Evolutionary conservation across 30 jellyfish, hydroid and myxozoan species (phyloP), one percentile per base, ranked within the genome.

Genomic region (Phacellophora camtschatica): DNA sequence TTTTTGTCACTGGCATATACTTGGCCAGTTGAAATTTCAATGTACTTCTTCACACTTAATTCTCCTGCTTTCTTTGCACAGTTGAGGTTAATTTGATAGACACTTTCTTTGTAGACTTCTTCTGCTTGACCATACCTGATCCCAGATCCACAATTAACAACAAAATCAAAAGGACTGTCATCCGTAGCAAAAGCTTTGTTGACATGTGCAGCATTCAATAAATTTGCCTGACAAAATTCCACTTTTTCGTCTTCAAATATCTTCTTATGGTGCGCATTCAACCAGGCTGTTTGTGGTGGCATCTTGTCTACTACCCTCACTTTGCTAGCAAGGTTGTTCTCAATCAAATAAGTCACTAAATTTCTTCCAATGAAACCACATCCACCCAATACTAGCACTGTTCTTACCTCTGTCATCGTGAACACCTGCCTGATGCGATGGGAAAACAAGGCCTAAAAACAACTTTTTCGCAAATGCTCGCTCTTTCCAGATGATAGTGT

Each of bases 251-350:
- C 90, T 20, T 72, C 96, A 66, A 87, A 94, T n/a, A 70, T 67
- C 23, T 70, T 53, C 85, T 94, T 94, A 41, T 94, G 99, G 35
- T 82, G 71, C 39, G 74, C 96, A 37, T 87, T 94, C 56, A 94
- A 61, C 99, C 99, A 94, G 25, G 97, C 85, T 27, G 95, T 77
- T 31, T 94, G 96, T 5, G 99, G 99, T 27, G 96, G 97, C 29
- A 91, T 64, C 67, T 94, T 94, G 85, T 94, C 99, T 3, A 93
- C 99, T 0, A 94, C 96, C 25, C 94, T 61, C 13, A 90, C 90
- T 59, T 72, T 92, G 31, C 66, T 69, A 15, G 41, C 98, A 13
- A 85, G 87, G 57, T 85, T 53, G 36, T 93, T 69, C 54, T 93
- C 96, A 7, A 93, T 53, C 51, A 93, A 58, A 45, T 86, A 49